Conservation (phyloP, 1,140 invertebrate genomes). For the Globodera rostochiensis region DNA sequence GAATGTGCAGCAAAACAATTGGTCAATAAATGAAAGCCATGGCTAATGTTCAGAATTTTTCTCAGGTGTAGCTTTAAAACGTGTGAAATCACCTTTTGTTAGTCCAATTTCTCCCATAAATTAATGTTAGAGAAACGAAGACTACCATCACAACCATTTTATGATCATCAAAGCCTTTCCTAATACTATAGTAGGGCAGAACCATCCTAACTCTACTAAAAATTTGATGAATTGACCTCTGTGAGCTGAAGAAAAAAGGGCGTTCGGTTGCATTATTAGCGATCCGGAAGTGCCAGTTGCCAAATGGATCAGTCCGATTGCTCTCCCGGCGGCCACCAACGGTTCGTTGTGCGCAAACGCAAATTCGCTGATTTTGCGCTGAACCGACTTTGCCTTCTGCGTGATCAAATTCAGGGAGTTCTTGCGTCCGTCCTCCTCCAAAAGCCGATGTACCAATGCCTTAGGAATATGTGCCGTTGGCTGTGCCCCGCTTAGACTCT, state of each 20-base stretch:
- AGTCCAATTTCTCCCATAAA: too few species aligned
- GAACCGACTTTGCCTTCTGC: slow-evolving; percentile 25
- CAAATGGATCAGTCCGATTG: slow-evolving; percentile 3
- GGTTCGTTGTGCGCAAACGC: slow-evolving; percentile 2
- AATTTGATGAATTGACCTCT: background rate
- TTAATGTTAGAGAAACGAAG: too few species aligned
- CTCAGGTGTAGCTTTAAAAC: too few species aligned
- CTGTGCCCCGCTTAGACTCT: slow-evolving; percentile 3
- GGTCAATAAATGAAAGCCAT: too few species aligned
- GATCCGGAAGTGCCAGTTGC: background rate
- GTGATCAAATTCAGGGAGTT: slow-evolving; percentile 20
- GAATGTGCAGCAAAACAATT: too few species aligned
- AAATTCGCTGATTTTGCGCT: slow-evolving; percentile 26
- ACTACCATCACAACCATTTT: too few species aligned
- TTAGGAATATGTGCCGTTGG: background rate
- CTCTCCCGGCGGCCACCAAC: slow-evolving; percentile 6
- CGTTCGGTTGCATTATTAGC: background rate
- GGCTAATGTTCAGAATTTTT: too few species aligned
- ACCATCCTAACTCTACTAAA: background rate
- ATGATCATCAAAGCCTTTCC: too few species aligned
- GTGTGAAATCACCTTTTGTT: background rate
- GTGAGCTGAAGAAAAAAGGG: background rate
- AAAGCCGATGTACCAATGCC: background rate
- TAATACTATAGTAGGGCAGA: background rate
- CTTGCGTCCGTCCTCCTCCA: slow-evolving; percentile 6